Percentiles rank a stretch among this genome's conserved stretches.
These are phyloP conservation scores for Cinclus mexicanus DNA, from an alignment of 2,113 vertebrate genomes.

Conservation along the genomic window DNA sequence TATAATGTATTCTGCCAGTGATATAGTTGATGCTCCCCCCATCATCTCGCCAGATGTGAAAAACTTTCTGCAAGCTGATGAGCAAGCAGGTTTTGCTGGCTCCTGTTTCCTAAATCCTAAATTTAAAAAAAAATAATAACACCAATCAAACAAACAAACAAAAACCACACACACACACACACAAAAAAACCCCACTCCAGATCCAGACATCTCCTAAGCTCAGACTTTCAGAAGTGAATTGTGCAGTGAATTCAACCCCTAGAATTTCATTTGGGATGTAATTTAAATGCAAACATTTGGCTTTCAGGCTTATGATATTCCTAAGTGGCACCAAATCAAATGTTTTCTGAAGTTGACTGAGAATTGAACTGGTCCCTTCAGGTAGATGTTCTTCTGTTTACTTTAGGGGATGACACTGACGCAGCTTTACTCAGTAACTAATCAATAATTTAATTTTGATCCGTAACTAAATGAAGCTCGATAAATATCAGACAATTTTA, in stretches of 20 bases:
- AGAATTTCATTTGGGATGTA: not conserved
- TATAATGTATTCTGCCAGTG: not conserved
- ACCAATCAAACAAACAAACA: not conserved
- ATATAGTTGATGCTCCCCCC: not conserved
- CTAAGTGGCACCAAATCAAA: not conserved
- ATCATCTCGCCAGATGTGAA: not conserved
- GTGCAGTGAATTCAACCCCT: not conserved
- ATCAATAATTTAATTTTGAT: slow-evolving; percentile 57
- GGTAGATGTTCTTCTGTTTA: not conserved
- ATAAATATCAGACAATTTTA: slow-evolving; percentile 46
- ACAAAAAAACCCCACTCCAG: not conserved
- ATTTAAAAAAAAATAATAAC: not conserved
- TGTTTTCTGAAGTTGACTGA: not conserved
- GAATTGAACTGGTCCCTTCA: not conserved
- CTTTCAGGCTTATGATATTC: not conserved
- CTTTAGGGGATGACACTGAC: not conserved
- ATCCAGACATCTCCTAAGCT: not conserved
- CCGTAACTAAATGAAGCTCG: slow-evolving; percentile 24
- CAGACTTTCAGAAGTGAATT: not conserved
- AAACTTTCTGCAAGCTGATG: not conserved
- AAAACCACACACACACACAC: no score
- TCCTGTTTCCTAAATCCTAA: not conserved
- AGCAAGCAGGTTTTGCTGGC: not conserved
- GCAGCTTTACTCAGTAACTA: not conserved
- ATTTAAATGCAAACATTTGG: not conserved